These are phyloP conservation scores for Hormaphis cornu DNA, from an alignment of 1,140 invertebrate species.

Conservation along the genomic window DNA sequence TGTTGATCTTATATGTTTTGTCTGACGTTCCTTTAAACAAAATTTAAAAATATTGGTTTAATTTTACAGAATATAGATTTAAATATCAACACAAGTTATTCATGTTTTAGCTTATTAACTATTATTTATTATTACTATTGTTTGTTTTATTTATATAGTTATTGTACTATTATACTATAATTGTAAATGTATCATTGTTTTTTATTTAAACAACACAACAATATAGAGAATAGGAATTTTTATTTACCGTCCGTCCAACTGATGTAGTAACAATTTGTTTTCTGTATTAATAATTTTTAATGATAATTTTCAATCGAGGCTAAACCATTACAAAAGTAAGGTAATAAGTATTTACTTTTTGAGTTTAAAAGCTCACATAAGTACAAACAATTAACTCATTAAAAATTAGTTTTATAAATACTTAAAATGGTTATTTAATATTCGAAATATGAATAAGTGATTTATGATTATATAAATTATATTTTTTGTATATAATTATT, in stretches of 20 bases:
- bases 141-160: conserved; percentile 4
- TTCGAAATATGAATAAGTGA: not conserved
- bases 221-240: not conserved
- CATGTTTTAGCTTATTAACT: conserved; percentile 20
- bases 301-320: not conserved
- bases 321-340: not conserved
- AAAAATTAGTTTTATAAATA: not conserved
- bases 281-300: not conserved
- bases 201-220: conserved; percentile 1
- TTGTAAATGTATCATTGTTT: not conserved
- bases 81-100: conserved; percentile 6
- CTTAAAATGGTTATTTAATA: not conserved
- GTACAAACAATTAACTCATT: not conserved
- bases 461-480: no score
- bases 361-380: not conserved
- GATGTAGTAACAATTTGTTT: not conserved
- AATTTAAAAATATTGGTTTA: not conserved
- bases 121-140: no score
- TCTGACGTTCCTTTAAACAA: conserved; percentile 24
- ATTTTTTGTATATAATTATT: not conserved
- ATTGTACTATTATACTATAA: not conserved
- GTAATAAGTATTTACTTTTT: not conserved
- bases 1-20: conserved; percentile 22
- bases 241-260: conserved; percentile 19
- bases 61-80: not conserved